Conservation (phyloP, 1,140 invertebrate species). For the Camponotus pennsylvanicus region DNA sequence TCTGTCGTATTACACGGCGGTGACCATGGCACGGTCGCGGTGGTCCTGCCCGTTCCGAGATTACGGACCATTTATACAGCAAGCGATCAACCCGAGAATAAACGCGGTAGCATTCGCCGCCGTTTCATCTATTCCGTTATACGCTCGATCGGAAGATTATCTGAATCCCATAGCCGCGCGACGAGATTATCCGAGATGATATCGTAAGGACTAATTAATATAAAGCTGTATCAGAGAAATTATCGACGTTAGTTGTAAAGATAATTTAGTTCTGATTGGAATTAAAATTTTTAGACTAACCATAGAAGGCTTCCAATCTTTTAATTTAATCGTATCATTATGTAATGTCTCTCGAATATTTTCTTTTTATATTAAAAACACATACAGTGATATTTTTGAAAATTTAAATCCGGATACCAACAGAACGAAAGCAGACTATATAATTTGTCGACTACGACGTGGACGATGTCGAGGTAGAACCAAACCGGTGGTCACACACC, state of each 20-base stretch:
- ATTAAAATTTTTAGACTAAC: background rate
- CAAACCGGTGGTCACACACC: slow-evolving; percentile 75
- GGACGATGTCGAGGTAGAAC: slow-evolving; percentile 3
- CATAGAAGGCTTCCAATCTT: background rate
- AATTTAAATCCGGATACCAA: background rate
- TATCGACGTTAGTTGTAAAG: background rate
- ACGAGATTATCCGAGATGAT: background rate
- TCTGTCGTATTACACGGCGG: slow-evolving; percentile 84
- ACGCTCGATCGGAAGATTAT: slow-evolving; percentile 61
- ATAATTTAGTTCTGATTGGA: background rate
- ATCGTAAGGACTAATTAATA: slow-evolving; percentile 16
- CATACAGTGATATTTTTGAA: background rate
- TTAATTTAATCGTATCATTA: background rate
- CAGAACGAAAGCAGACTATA: background rate
- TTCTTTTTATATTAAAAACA: background rate
- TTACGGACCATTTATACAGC: slow-evolving; percentile 83
- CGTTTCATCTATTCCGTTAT: slow-evolving; percentile 63
- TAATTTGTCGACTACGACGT: background rate
- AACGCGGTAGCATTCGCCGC: slow-evolving; percentile 23
- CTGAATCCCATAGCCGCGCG: background rate
- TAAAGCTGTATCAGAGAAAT: background rate
- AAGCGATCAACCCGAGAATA: slow-evolving; percentile 30
- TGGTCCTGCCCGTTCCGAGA: slow-evolving; percentile 83
- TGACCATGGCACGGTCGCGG: slow-evolving; percentile 79
- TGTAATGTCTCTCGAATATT: background rate